Base-by-base conservation (phyloP, 2,113 vertebrate genomes). In the Scolopax mira region DNA sequence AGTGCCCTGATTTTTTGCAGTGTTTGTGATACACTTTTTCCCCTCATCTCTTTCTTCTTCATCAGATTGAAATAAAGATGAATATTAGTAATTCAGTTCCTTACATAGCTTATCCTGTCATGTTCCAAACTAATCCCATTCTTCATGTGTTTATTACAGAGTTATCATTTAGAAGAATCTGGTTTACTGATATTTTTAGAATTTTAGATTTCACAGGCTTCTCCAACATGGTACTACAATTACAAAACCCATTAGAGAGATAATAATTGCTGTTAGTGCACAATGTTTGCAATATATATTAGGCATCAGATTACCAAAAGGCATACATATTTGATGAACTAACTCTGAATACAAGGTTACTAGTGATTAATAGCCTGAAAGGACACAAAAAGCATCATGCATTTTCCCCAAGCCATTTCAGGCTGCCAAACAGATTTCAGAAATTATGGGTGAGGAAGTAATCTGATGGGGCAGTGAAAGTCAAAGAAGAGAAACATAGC, bases 281-380 rank as follows among this genome's bases (percentile, higher is more conserved):
- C 75, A 91, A 83, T 60, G 72, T 88, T 91, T 58, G 69, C 84
- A 87, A 94, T 85, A 61, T 86, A 90, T 78, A 92, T 94, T 85
- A 91, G 61, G 88, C 79, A 88, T 91, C 96, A 62, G 66, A 96
- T 96, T 94, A 94, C 95, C 90, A 48, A 87, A 96, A 91, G 74
- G 48, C 91, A 97, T 97, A 48, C 91, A 98, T 97, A 96, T 96
- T 98, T 98, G 97, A 98, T 97, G 95, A 97, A 84, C 86, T 72
- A 85, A 89, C 54, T 69, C 88, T 90, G 84, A 96, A 93, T 89
- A 85, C 78, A 96, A 97, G 71, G 88, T 95, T 97, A 93, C 88
- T 94, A 91, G 88, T 93, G 62, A 87, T 94, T 97, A 96, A 96
- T 89, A 97, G 79, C 49, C 71, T 89, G 72, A 89, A 95, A 93